Evolutionary conservation across 2,113 vertebrate species (phyloP), one percentile per base, ranked within the genome.

Genomic region (Albula goreensis): DNA sequence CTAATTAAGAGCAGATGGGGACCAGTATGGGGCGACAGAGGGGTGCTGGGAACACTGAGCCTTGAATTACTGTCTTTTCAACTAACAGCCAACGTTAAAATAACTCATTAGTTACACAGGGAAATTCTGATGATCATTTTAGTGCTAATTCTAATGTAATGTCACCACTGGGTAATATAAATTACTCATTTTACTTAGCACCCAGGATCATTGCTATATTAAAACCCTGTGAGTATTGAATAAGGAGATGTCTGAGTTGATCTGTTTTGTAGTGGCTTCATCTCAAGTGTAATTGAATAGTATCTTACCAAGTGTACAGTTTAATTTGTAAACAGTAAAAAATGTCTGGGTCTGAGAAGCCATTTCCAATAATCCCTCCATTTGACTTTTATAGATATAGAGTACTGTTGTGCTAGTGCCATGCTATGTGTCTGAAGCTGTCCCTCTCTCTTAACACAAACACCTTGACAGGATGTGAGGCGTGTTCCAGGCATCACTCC

Each of bases 401-500:
- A 9, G 3, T 3, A 15, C 56, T 60, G 11, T 12, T 56, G 53
- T 56, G 53, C 2, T 7, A 2, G 0, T 60, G 57, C 17, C 10
- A 60, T 15, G 10, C 19, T 22, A 31, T 83, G 56, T 4, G 31
- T 19, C 22, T 82, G 19, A 50, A 51, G 25, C 4, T 17, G 57
- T 5, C n/a, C 51, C 49, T 13, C 8, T 41, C 85, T 82, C 63
- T 82, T 63, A n/a, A 31, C 86, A 19, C 49, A 1, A 22, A 52
- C 60, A 85, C 70, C 70, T 83, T 6, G 86, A 66, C 41, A 99
- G 98, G 98, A 99, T 2, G 96, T 98, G 5, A 90, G 97, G 22
- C 95, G 96, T 0, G 96, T 97, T 78, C 95, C 97, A 0, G 95
- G 96, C 0, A 96, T 99, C 49, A 89, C 96, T 70, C 96, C 97